Base-by-base conservation (phyloP, 2,888 invertebrate species). In the Amphimallon solstitiale region DNA sequence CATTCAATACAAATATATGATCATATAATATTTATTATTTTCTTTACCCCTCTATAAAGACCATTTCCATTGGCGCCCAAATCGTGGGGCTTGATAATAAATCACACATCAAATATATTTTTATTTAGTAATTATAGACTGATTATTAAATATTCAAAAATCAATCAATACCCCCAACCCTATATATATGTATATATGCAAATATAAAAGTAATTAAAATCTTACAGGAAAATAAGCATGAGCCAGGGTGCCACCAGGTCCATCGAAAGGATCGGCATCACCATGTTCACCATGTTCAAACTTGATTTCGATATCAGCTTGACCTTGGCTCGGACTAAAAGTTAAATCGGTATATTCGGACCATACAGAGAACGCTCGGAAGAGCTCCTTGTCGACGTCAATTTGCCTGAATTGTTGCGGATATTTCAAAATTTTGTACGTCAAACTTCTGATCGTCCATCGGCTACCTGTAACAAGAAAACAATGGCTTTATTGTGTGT, bases 221-320 rank as follows among this genome's bases (percentile, higher is more conserved):
- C 86, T 86, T 76, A 90, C 90, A 0, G 98, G 97, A 84, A 97
- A 97, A 82, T 95, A 98, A 46, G 97, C 97, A 78, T 97, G 97
- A n/a, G 97, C 97, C 69, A 97, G 85, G 66, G 96, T 97, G 72
- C 94, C 94, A 61, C 95, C 97, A 48, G 93, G 92, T 23, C 97
- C 97, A 81, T 97, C 97, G 77, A 98, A 97, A 6, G 97, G 95
- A 85, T 97, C 97, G 1, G 96, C 96, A 81, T 97, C 97, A 0
- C 96, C 97, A 78, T 97, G 97, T 79, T 95, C 94, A 66, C 94
- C 92, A 68, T 88, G 89, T 77, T 94, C 95, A 80, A 97, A 97
- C 77, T 91, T 87, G 77, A 93, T 90, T 82, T 93, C 92, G 77
- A 93, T 92, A 79, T 95, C 93, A 71, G 94, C 94, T 80, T 90